Evolutionary conservation across 1,140 invertebrate species (phyloP).

Genomic region (Hormaphis cornu): DNA sequence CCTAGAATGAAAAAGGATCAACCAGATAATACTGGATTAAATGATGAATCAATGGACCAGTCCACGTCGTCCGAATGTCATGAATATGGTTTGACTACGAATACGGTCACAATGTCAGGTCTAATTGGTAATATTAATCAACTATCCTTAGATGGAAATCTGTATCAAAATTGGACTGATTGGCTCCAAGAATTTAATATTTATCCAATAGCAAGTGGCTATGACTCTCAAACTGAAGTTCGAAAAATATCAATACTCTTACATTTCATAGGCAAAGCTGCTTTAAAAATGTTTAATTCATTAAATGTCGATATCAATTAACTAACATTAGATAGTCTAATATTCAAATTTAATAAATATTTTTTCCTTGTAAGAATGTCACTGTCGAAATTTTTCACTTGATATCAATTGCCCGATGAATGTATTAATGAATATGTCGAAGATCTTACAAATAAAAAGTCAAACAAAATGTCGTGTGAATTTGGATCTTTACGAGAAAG

Average conservation of each 20-base stretch:
- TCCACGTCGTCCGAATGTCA: neutral
- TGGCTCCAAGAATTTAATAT: neutral
- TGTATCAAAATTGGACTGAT: neutral
- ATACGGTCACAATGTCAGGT: neutral
- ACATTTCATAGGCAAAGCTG: neutral
- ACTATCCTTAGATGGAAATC: neutral
- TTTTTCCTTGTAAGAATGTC: neutral
- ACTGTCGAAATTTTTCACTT: neutral
- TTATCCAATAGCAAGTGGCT: neutral
- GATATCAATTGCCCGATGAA: neutral
- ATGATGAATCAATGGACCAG: neutral
- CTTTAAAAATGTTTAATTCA: conserved; percentile 11
- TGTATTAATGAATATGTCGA: neutral
- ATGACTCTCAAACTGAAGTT: neutral
- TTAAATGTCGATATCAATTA: neutral
- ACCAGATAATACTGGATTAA: neutral
- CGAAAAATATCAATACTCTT: neutral
- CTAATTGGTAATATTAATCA: neutral
- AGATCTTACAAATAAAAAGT: neutral
- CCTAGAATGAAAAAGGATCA: neutral
- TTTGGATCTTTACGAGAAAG: neutral
- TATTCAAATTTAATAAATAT: neutral
- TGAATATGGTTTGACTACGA: neutral
- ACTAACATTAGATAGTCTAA: neutral
- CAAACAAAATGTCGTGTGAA: neutral